These are phyloP conservation scores for Embidobia sp. DNA, from an alignment of 2,888 invertebrate species.

Conservation along the genomic window DNA sequence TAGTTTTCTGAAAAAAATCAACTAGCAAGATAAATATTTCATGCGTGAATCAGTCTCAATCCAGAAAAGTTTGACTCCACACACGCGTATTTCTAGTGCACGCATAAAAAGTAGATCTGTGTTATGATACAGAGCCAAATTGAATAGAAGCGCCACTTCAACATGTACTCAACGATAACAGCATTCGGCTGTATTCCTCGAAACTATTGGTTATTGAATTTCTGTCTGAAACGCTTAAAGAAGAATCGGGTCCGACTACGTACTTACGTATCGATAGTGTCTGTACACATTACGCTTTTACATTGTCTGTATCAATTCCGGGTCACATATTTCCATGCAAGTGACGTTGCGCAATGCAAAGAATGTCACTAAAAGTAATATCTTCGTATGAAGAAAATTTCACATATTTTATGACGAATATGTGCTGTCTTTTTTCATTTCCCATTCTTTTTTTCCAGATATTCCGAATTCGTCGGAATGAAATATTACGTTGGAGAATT, in stretches of 20 bases:
- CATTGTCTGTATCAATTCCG: slow-evolving; percentile 58
- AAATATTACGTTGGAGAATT: slow-evolving; percentile 43
- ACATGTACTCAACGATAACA: slow-evolving; percentile 61
- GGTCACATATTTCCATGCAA: slow-evolving; percentile 59
- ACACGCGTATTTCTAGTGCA: slow-evolving; percentile 36
- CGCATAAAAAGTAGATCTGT: slow-evolving; percentile 68
- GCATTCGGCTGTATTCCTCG: slow-evolving; percentile 69
- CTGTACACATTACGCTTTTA: slow-evolving; percentile 56
- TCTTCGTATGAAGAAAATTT: slow-evolving; percentile 50
- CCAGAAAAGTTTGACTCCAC: slow-evolving; percentile 66
- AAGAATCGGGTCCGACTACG: slow-evolving; percentile 55
- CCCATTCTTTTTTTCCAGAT: slow-evolving; percentile 15
- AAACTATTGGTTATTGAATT: slow-evolving; percentile 76
- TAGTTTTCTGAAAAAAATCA: no score
- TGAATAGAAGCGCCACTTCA: slow-evolving; percentile 71
- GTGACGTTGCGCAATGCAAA: slow-evolving; percentile 54
- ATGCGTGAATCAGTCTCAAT: slow-evolving; percentile 73
- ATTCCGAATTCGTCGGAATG: slow-evolving; percentile 11
- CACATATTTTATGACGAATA: slow-evolving; percentile 52
- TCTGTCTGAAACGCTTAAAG: slow-evolving; percentile 70
- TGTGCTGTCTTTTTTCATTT: slow-evolving; percentile 39
- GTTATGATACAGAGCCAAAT: slow-evolving; percentile 71
- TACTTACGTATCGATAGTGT: slow-evolving; percentile 58
- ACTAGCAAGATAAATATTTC: slow-evolving; percentile 75
- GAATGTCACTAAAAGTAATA: slow-evolving; percentile 56